phyloP scores from a whole-genome alignment of 2,888 invertebrate genomes.

The Drosophila birchii region DNA sequence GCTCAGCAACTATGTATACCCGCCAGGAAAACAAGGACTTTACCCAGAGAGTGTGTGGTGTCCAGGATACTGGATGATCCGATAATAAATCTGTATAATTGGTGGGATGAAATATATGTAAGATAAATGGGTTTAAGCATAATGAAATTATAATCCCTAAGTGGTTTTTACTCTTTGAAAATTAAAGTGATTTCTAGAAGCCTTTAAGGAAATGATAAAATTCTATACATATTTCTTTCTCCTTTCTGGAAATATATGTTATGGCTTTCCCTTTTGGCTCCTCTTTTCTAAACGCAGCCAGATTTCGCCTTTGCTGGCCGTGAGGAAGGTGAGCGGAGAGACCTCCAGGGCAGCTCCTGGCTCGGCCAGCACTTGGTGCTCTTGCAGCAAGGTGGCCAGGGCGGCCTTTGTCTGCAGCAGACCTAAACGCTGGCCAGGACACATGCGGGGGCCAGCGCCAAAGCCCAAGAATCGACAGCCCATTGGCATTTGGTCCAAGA shows the following conservation, averaged over 20 bases:
- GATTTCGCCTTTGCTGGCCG: constrained; percentile 66
- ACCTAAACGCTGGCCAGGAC: constrained; percentile 77
- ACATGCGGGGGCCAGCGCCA: constrained; percentile 80
- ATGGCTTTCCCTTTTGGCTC: background rate
- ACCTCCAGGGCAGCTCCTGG: constrained; percentile 47
- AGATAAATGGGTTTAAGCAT: background rate
- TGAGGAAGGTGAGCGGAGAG: constrained; percentile 72
- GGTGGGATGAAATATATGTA: background rate
- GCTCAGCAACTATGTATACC: constrained; percentile 5
- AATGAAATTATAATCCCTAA: background rate
- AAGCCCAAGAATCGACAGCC: constrained; percentile 74
- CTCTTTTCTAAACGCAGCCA: constrained; percentile 58
- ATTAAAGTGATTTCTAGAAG: background rate
- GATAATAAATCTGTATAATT: background rate
- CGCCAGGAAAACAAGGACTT: background rate
- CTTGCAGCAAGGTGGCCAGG: constrained; percentile 59
- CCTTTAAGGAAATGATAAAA: background rate
- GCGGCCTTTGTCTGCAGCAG: constrained; percentile 76
- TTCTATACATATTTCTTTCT: no score
- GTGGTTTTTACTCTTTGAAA: background rate
- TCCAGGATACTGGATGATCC: background rate
- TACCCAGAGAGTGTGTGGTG: background rate
- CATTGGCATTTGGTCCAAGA: constrained; percentile 36
- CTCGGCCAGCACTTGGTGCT: constrained; percentile 54
- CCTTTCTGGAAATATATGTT: no score